phyloP scores from a whole-genome alignment of 2,113 vertebrate species.

The Pipra filicauda region DNA sequence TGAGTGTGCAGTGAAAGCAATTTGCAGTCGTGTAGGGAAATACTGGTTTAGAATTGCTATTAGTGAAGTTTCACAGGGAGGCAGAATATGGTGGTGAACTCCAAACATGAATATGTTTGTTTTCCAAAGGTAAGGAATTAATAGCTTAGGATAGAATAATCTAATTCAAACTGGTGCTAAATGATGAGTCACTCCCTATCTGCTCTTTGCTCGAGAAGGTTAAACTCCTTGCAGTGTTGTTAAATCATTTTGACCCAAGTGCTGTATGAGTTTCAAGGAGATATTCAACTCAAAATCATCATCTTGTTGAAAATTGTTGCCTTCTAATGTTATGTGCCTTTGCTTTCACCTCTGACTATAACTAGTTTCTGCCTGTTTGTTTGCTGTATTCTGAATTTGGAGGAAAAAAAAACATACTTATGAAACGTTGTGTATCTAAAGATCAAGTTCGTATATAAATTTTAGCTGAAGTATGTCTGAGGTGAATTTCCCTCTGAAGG shows the following conservation, averaged over 20 bases:
- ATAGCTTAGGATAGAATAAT: neutral
- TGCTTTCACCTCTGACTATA: neutral
- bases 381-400: neutral
- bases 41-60: neutral
- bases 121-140: conserved; percentile 8
- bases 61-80: conserved; percentile 5
- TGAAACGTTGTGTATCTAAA: neutral
- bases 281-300: neutral
- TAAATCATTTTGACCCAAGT: conserved; percentile 30
- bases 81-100: neutral
- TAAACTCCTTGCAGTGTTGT: neutral
- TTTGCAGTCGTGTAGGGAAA: neutral
- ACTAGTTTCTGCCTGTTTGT: neutral
- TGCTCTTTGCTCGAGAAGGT: neutral
- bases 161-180: neutral
- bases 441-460: neutral
- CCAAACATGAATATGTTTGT: neutral
- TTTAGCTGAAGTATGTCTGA: neutral
- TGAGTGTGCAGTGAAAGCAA: neutral
- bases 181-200: neutral
- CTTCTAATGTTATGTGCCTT: neutral
- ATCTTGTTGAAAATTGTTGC: neutral
- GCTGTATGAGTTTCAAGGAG: neutral
- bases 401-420: neutral
- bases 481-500: neutral